Evolutionary conservation across 2,888 invertebrate species (phyloP), one percentile per base, ranked within the genome.

Genomic region (Holacanthella duospinosa): DNA sequence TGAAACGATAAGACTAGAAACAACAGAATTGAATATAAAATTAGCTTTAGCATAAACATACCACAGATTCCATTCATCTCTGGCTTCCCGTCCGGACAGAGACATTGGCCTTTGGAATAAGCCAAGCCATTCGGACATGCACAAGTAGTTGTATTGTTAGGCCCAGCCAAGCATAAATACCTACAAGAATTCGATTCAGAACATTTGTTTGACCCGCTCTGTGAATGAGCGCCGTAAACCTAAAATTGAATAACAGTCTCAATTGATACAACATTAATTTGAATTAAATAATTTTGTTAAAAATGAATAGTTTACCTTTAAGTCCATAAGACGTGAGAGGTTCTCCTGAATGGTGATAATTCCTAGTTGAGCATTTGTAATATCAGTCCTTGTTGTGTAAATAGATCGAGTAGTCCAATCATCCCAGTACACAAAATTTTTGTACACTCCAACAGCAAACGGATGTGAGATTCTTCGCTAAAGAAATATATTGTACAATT

Each of bases 391-490:
- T 16, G 62, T 60, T 2, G 88, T 87, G 74, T 88, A 88, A 62
- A 92, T 86, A 28, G 86, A 84, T 64, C 86, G 85, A 58, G 84
- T 84, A 72, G 86, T 86, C 90, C 89, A 91, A 76, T 93, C 93
- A 74, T 92, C 88, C 92, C 92, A 93, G 74, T 87, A 92, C 82
- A 93, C 84, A 71, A 83, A 82, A 74, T 88, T 86, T 77, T 93
- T 93, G 74, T 88, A 85, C 0, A 93, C 86, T 0, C 87, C 89
- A 0, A 93, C 86, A 0, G 90, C 87, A 75, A 91, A 93, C 3
- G 92, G 92, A 81, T 92, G 91, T 0, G 86, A 59, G 3, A 73
- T 61, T 36, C 64, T 48, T n/a, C 21, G 29, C 43, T 48, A 28
- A 44, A 58, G 21, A 24, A 57, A 4, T 48, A 44, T n/a, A 9